These are phyloP conservation scores for Sinodicranocentrus sp. DNA, from an alignment of 2,888 invertebrate species.

Conservation along the genomic window DNA sequence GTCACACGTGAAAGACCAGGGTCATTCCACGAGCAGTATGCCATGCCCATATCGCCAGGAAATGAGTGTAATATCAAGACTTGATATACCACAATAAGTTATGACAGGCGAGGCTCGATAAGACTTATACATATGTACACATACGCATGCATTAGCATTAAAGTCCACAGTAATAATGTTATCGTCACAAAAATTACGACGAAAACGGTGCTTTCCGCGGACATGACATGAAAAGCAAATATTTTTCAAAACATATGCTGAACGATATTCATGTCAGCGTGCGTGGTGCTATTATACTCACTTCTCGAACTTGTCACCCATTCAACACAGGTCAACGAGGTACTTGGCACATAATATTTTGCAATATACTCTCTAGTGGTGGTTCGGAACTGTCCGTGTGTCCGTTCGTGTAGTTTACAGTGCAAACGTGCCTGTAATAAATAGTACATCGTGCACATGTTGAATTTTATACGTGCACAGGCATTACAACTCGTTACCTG, in stretches of 20 bases:
- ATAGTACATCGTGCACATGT: too few species aligned
- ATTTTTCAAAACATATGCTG: conserved; percentile 13
- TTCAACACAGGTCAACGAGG: not conserved
- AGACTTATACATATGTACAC: not conserved
- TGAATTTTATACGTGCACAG: too few species aligned
- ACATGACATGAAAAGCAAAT: conserved; percentile 22
- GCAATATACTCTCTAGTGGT: conserved; percentile 45
- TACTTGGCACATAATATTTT: conserved; percentile 29
- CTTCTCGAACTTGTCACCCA: too few species aligned
- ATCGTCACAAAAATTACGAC: conserved; percentile 25
- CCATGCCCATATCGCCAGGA: conserved; percentile 16
- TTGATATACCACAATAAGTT: conserved; percentile 19
- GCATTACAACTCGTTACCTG: conserved; percentile 25
- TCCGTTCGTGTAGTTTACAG: too few species aligned
- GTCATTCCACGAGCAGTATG: conserved; percentile 1
- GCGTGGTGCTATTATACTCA: conserved; percentile 13
- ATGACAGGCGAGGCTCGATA: not conserved
- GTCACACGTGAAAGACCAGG: not conserved
- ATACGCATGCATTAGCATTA: not conserved
- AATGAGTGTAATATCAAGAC: conserved; percentile 37
- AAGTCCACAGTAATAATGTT: not conserved
- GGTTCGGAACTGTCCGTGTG: conserved; percentile 13
- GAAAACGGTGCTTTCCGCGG: conserved; percentile 22
- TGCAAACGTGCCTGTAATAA: too few species aligned
- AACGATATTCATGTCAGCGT: conserved; percentile 12